Percentiles rank a stretch among this genome's conserved stretches.
phyloP scores from a whole-genome alignment of 2,113 vertebrate genomes.

The Vulpes lagopus region DNA sequence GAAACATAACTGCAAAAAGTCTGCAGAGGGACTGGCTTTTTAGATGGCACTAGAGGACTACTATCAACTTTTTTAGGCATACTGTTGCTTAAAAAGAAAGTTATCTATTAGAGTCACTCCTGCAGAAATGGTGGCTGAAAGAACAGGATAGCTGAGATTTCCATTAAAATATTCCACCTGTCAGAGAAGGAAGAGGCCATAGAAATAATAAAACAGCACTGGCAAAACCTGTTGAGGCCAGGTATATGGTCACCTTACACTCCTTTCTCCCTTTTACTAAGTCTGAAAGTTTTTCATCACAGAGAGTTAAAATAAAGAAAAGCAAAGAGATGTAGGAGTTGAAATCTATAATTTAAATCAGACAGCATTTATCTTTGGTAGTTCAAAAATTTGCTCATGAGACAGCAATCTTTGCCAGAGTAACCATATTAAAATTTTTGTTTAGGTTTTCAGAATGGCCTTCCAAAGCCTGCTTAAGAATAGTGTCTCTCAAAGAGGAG shows the following conservation, averaged over 20 bases:
- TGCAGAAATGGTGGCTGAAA: slow-evolving; percentile 20
- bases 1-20: neutral
- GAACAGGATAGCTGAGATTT: neutral
- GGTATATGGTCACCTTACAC: neutral
- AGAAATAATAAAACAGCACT: neutral
- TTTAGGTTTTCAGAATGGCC: neutral
- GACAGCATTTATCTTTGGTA: neutral
- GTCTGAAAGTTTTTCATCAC: neutral
- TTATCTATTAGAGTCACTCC: neutral
- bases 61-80: neutral
- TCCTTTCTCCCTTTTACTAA: neutral
- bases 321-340: neutral
- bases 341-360: neutral
- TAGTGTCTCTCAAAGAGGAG: neutral
- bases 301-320: neutral
- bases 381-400: neutral
- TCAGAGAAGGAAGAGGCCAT: neutral
- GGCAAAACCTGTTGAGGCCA: neutral
- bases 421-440: neutral
- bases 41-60: neutral
- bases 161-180: neutral
- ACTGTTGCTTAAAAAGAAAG: neutral
- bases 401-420: neutral
- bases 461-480: neutral
- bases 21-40: neutral